Base-by-base conservation (phyloP, 2,888 invertebrate species). In the Autographa gamma region DNA sequence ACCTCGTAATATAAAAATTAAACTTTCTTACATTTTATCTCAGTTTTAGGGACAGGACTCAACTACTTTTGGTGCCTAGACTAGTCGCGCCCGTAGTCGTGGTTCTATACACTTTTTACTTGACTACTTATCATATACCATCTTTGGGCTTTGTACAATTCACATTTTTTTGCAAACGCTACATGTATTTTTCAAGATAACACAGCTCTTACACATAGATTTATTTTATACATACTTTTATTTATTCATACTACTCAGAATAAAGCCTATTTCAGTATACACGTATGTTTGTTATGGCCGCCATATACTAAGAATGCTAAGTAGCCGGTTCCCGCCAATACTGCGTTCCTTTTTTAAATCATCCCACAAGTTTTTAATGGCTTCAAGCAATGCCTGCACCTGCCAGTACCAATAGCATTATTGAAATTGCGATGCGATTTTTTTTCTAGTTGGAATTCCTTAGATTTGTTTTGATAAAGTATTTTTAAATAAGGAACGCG, bases 291-390 rank as follows among this genome's bases (percentile, higher is more conserved):
- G 54, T 25, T 25, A 19, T 13, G 19, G 54, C 54, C 19, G 54
- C 54, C 25, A 13, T 11, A 25, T 56, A 25, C 19, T 25, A 56
- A 19, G 54, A 56, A 56, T 25, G 54, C 54, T 16, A 54, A 25
- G 19, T 56, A 56, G 19, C 54, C 19, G 14, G 54, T 19, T 19
- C 54, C 54, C 54, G 54, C 54, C 54, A 56, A 56, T 56, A 56
- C 4, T 13, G 8, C 11, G 25, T 56, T 56, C 54, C 11, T 56
- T 56, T 56, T 56, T 56, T 56, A 56, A 56, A 56, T 54, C 54
- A 54, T 56, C 54, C 54, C 48, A n/a, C 48, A 48, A 48, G n/a
- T 48, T 48, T 48, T 48, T n/a, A 48, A 48, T 56, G 54, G 54
- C 54, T 25, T 56, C 54, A 56, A 56, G 54, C 54, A 13, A 25